phyloP scores from a whole-genome alignment of 1,140 invertebrate species.

The Sarcophaga bullata region DNA sequence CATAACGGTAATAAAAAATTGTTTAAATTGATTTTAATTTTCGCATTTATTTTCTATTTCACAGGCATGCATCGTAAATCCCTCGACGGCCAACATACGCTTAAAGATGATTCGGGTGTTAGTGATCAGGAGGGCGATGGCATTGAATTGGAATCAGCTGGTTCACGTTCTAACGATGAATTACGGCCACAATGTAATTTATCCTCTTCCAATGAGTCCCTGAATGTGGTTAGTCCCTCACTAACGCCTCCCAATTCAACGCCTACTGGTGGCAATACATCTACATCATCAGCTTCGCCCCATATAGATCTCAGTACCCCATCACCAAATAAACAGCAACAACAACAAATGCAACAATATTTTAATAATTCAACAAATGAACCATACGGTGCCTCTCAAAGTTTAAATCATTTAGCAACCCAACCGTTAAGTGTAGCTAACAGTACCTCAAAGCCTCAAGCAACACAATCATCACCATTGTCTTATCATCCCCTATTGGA shows the following conservation, averaged over 20 bases:
- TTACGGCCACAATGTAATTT: constrained; percentile 48
- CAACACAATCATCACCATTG: constrained; percentile 50
- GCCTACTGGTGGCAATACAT: constrained; percentile 53
- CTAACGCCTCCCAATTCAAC: constrained; percentile 45
- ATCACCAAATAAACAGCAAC: constrained; percentile 46
- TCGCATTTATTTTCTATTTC: background rate
- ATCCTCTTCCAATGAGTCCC: constrained; percentile 59
- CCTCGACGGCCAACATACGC: constrained; percentile 93
- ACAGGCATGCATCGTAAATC: constrained; percentile 99
- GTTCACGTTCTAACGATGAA: constrained; percentile 59
- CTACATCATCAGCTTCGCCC: constrained; percentile 57
- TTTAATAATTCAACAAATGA: constrained; percentile 7
- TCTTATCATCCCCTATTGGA: constrained; percentile 60
- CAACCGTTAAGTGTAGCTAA: constrained; percentile 45
- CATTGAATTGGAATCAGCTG: constrained; percentile 55
- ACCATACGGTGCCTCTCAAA: constrained; percentile 29
- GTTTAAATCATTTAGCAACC: background rate
- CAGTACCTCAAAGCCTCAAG: background rate
- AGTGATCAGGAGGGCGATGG: constrained; percentile 58
- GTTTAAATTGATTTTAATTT: background rate
- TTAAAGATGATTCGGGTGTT: constrained; percentile 79
- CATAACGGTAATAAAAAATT: background rate
- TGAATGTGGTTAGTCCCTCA: constrained; percentile 61
- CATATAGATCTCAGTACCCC: constrained; percentile 61
- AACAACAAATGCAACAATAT: constrained; percentile 40